Percentiles rank a stretch among this genome's conserved stretches.
phyloP scores from a whole-genome alignment of 2,888 invertebrate genomes.

The Elysia crispata region DNA sequence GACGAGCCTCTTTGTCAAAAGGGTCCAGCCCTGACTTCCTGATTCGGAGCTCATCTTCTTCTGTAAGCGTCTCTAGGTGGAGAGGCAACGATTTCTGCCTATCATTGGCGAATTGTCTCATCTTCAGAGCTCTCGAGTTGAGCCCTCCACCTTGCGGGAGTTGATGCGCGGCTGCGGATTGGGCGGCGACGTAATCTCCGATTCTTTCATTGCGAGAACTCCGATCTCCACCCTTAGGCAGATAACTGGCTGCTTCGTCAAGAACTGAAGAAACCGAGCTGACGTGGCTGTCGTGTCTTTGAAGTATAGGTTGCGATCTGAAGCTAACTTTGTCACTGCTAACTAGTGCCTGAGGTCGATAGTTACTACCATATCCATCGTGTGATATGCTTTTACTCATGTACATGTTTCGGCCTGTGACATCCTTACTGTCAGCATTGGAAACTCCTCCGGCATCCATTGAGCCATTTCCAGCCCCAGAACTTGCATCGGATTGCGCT shows the following conservation, averaged over 20 bases:
- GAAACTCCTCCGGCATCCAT: not conserved
- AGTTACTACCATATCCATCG: not conserved
- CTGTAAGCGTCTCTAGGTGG: conserved; percentile 67
- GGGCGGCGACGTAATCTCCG: conserved; percentile 49
- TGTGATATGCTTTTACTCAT: too few species aligned
- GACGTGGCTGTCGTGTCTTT: conserved; percentile 4
- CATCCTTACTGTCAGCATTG: not conserved
- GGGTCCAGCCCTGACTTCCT: conserved; percentile 39
- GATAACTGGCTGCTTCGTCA: conserved; percentile 17
- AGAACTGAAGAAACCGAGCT: not conserved
- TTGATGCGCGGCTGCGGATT: conserved; percentile 30
- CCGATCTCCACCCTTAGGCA: conserved; percentile 12
- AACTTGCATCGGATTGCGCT: conserved; percentile 49
- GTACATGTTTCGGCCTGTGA: too few species aligned
- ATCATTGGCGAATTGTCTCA: conserved; percentile 57
- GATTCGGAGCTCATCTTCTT: conserved; percentile 63
- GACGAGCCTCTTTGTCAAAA: conserved; percentile 41
- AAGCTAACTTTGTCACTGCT: not conserved
- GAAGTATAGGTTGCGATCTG: not conserved
- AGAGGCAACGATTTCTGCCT: conserved; percentile 70
- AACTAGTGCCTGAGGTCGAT: not conserved
- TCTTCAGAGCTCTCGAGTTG: conserved; percentile 36
- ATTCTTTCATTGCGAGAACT: conserved; percentile 44
- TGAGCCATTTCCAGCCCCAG: too few species aligned
- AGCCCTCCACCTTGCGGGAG: not conserved